Evolutionary conservation across 2,113 vertebrate genomes (phyloP).

Genomic region (Cacatua alba): DNA sequence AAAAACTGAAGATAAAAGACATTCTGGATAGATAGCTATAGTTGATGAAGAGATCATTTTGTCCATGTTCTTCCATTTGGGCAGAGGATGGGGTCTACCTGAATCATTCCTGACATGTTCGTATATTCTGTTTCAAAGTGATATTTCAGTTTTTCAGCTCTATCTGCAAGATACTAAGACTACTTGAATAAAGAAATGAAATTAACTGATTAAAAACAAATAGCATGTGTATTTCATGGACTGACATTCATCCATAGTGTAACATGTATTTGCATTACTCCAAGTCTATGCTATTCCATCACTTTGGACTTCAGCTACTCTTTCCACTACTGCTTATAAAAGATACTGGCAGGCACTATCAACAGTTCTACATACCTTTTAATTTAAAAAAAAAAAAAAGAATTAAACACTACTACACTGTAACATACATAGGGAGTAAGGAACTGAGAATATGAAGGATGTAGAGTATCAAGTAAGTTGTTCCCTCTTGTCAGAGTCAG

Average conservation of each 20-base stretch:
- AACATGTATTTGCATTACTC: background rate
- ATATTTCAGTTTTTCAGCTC: background rate
- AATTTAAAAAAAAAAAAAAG: background rate
- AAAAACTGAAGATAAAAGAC: background rate
- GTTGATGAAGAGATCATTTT: background rate
- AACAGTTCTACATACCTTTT: background rate
- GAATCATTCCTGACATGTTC: background rate
- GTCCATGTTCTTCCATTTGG: background rate
- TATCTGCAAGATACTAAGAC: background rate
- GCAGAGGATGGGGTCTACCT: background rate
- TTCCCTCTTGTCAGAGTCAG: conserved; percentile 53
- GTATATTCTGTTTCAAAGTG: background rate
- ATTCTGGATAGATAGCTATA: background rate
- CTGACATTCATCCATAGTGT: background rate
- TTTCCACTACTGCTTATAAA: background rate
- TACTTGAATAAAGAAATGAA: background rate
- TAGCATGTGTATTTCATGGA: rapidly evolving
- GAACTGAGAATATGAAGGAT: conserved; percentile 12
- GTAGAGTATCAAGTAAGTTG: conserved; percentile 54
- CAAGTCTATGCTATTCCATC: background rate
- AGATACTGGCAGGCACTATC: background rate
- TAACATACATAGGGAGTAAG: background rate
- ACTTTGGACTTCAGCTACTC: background rate
- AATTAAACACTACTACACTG: background rate
- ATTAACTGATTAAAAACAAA: background rate